These are phyloP conservation scores for Eremobia ochroleuca DNA, from an alignment of 2,888 invertebrate genomes.

Conservation along the genomic window DNA sequence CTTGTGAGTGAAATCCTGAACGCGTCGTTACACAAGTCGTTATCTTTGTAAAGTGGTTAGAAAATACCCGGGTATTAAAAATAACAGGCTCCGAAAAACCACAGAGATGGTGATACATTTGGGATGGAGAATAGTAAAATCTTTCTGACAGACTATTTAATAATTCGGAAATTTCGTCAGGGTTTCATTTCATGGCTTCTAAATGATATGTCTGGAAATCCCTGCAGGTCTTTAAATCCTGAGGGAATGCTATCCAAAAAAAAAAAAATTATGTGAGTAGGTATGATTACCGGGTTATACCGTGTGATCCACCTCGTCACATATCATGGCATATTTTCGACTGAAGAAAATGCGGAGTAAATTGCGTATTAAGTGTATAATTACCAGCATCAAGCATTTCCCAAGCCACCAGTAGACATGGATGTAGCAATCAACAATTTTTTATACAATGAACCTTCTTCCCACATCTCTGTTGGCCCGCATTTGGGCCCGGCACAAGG, in stretches of 20 bases:
- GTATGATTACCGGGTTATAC: background rate
- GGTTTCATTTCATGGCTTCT: background rate
- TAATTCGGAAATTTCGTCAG: constrained; percentile 2
- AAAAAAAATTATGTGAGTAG: no score
- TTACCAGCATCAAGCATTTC: background rate
- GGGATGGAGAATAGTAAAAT: background rate
- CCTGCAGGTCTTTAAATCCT: background rate
- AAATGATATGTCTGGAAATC: background rate
- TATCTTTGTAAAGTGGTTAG: constrained; percentile 41
- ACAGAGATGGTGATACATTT: background rate
- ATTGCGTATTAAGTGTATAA: background rate
- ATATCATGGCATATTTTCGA: background rate
- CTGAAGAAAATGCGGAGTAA: background rate
- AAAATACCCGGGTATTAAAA: background rate
- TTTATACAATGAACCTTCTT: background rate
- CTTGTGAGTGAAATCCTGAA: constrained; percentile 41
- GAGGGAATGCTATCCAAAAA: background rate
- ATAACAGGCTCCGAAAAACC: constrained; percentile 10
- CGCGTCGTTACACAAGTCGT: constrained; percentile 54
- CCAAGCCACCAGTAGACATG: no score
- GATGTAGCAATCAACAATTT: no score
- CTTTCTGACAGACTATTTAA: constrained; percentile 11
- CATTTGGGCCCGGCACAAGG: background rate
- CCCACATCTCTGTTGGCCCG: background rate
- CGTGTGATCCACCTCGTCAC: background rate